Evolutionary conservation across 2,797 vertebrate genomes (phyloP).

Genomic region (Rhadinocentrus ornatus): DNA sequence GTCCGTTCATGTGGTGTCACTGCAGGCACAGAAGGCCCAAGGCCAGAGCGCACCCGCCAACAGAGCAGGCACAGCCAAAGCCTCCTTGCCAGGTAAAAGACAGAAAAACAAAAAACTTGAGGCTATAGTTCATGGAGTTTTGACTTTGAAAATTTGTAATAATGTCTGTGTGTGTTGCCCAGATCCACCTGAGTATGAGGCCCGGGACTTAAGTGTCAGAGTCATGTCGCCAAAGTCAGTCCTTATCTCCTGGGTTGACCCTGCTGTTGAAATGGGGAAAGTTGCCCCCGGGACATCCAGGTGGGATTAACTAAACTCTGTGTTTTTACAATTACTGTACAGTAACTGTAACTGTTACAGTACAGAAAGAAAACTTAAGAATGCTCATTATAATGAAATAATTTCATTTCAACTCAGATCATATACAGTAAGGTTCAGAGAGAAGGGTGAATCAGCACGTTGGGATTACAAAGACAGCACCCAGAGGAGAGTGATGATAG

Average conservation of each 20-base stretch:
- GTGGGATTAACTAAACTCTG: constrained; percentile 52
- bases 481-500: constrained; percentile 88
- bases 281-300: constrained; percentile 70
- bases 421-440: constrained; percentile 91
- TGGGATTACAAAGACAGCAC: constrained; percentile 93
- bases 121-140: constrained; percentile 1
- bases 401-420: constrained; percentile 76
- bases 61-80: constrained; percentile 85
- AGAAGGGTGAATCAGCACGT: constrained; percentile 94
- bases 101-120: constrained; percentile 54
- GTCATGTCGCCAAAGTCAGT: constrained; percentile 96
- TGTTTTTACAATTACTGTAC: constrained; percentile 1
- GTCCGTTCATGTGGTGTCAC: constrained; percentile 96
- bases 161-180: constrained; percentile 58
- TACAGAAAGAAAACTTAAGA: not conserved
- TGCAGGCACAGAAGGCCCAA: constrained; percentile 89
- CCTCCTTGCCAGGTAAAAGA: constrained; percentile 87
- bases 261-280: constrained; percentile 88
- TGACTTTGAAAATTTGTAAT: constrained; percentile 17
- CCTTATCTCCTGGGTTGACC: constrained; percentile 94
- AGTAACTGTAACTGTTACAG: constrained; percentile 2
- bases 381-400: constrained; percentile 13
- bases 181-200: constrained; percentile 90
- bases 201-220: constrained; percentile 90
- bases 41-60: constrained; percentile 85